These are phyloP conservation scores for Aphrocallistes beatrix DNA, from an alignment of 37 sponge, comb jelly and placozoan species.

Conservation along the genomic window DNA sequence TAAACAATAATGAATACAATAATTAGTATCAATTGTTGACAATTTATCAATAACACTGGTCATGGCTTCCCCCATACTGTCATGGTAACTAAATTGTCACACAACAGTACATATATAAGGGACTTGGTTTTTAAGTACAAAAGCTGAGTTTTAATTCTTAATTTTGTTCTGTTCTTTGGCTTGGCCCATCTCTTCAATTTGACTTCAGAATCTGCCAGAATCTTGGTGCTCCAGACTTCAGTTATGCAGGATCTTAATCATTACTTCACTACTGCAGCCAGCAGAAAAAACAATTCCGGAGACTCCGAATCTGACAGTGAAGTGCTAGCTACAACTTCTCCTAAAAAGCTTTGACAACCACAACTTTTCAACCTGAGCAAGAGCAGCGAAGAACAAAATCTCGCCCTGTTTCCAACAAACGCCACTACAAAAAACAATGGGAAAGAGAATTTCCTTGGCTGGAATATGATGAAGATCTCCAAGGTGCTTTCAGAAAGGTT, in stretches of 20 bases:
- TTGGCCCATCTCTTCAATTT: background rate
- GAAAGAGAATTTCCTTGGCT: conserved; percentile 31
- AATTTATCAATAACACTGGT: background rate
- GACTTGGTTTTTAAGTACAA: no score
- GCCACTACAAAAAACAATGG: conserved; percentile 14
- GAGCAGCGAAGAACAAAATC: background rate
- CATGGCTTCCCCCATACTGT: no score
- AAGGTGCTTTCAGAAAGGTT: conserved; percentile 39
- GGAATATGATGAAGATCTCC: conserved; percentile 25
- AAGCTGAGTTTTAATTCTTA: background rate
- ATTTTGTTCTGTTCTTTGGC: background rate
- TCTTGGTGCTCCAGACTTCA: no score
- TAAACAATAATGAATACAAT: background rate
- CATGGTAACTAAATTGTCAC: background rate
- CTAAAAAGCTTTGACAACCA: background rate
- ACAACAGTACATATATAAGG: background rate
- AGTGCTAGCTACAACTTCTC: background rate
- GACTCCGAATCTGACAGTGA: background rate
- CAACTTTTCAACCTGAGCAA: background rate
- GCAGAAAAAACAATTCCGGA: no score
- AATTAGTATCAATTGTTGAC: background rate
- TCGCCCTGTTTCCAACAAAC: background rate
- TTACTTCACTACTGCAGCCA: no score
- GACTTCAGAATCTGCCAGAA: no score
- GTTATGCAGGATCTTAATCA: no score